Conservation (phyloP, 2,113 vertebrate genomes). For the Sclerurus mexicanus region DNA sequence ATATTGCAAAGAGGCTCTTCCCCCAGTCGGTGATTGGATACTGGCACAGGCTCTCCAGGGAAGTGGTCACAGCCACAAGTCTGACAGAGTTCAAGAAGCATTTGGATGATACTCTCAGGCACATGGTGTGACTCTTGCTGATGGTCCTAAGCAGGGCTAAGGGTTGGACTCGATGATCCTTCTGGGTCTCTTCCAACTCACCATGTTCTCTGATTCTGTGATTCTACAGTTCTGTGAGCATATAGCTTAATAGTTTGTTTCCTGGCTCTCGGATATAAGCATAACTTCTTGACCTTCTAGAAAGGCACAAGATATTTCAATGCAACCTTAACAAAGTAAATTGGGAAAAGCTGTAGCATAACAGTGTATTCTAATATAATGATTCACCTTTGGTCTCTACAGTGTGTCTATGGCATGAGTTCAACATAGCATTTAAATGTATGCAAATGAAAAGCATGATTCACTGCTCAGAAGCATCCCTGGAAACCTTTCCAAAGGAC, state of each 20-base stretch:
- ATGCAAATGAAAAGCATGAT: background rate
- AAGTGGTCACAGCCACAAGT: background rate
- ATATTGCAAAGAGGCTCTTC: background rate
- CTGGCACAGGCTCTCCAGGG: background rate
- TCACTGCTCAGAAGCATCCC: background rate
- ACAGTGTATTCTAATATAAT: background rate
- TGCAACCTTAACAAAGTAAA: background rate
- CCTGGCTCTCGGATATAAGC: background rate
- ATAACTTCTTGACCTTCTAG: background rate
- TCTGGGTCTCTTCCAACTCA: background rate
- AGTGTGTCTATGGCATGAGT: background rate
- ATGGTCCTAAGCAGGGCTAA: background rate
- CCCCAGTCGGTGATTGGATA: background rate
- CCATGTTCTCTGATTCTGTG: background rate
- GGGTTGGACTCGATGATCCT: background rate
- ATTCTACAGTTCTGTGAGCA: background rate
- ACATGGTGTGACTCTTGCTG: background rate
- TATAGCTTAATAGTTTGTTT: background rate
- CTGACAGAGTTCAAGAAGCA: background rate
- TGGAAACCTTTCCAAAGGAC: background rate
- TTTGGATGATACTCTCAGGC: background rate
- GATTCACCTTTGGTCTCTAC: background rate
- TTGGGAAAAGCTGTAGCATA: background rate
- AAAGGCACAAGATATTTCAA: background rate
- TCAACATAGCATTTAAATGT: background rate